These are phyloP conservation scores for Pseudolycoriella hygida DNA, from an alignment of 2,888 invertebrate genomes.

Conservation along the genomic window DNA sequence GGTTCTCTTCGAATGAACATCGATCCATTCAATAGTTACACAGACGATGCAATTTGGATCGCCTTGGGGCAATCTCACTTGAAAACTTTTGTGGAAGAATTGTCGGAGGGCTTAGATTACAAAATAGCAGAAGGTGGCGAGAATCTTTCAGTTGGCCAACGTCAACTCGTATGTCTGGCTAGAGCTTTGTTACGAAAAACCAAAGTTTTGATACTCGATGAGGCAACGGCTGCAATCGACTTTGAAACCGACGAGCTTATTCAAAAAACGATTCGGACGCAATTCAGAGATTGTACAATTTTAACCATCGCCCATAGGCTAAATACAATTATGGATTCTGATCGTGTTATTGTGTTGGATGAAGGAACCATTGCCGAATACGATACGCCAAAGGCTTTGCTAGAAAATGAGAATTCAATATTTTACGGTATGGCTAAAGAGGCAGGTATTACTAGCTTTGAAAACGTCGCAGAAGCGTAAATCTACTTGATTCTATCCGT, in stretches of 20 bases:
- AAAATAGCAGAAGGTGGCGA: constrained; percentile 26
- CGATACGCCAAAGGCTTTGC: constrained; percentile 23
- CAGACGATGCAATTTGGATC: constrained; percentile 34
- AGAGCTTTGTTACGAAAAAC: constrained; percentile 32
- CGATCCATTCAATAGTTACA: constrained; percentile 32
- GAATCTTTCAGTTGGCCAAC: constrained; percentile 29
- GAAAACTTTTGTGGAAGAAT: constrained; percentile 18
- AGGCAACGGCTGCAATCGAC: constrained; percentile 36
- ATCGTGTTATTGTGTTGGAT: constrained; percentile 46
- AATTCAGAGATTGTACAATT: constrained; percentile 65
- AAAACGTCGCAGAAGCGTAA: no score
- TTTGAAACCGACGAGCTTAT: constrained; percentile 35
- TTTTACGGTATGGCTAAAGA: constrained; percentile 30
- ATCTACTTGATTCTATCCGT: no score
- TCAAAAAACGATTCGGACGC: constrained; percentile 55
- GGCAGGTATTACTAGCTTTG: constrained; percentile 5
- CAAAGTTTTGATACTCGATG: constrained; percentile 31
- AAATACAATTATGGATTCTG: constrained; percentile 72
- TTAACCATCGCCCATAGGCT: constrained; percentile 73
- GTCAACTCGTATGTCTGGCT: constrained; percentile 32
- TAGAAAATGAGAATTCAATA: constrained; percentile 22
- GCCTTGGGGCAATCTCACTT: constrained; percentile 35
- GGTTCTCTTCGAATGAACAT: constrained; percentile 37
- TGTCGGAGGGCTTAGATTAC: constrained; percentile 17
- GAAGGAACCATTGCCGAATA: constrained; percentile 26